Percentiles rank a stretch among this genome's conserved stretches.
phyloP scores from a whole-genome alignment of 37 sponge, comb jelly and placozoan genomes.

The Halisarca cf. caerulea region DNA sequence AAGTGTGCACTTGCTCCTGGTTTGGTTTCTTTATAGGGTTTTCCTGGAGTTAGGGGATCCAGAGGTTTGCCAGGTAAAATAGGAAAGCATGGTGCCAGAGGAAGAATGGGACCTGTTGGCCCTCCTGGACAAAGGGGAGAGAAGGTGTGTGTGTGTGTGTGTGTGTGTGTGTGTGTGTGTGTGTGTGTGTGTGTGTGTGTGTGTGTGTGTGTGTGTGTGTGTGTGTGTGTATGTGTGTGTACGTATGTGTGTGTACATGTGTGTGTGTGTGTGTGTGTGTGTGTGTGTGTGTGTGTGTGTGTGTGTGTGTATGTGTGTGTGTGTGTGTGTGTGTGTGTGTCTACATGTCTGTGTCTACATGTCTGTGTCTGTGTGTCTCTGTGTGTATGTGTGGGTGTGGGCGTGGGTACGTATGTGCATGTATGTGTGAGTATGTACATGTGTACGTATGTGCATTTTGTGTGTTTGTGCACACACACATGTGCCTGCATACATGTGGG shows the following conservation, averaged over 20 bases:
- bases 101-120: background rate
- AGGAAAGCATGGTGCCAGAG: background rate
- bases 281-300: background rate
- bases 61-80: background rate
- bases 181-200: background rate
- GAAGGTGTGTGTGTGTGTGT: slow-evolving; percentile 3
- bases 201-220: slow-evolving; percentile 10
- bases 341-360: background rate
- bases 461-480: no score
- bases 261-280: no score
- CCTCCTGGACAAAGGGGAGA: slow-evolving; percentile 8
- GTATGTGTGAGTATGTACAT: no score
- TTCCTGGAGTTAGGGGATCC: slow-evolving; percentile 10
- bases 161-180: background rate
- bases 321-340: slow-evolving; percentile 8
- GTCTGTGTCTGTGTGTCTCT: background rate
- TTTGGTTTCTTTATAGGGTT: slow-evolving; percentile 15
- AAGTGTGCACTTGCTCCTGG: no score
- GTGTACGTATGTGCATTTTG: no score
- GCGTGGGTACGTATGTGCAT: background rate
- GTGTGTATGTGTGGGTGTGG: background rate
- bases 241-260: background rate
- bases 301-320: background rate
- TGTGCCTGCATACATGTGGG: no score
- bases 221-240: background rate